phyloP scores from a whole-genome alignment of 2,113 vertebrate species.

The Todiramphus saurophagus region DNA sequence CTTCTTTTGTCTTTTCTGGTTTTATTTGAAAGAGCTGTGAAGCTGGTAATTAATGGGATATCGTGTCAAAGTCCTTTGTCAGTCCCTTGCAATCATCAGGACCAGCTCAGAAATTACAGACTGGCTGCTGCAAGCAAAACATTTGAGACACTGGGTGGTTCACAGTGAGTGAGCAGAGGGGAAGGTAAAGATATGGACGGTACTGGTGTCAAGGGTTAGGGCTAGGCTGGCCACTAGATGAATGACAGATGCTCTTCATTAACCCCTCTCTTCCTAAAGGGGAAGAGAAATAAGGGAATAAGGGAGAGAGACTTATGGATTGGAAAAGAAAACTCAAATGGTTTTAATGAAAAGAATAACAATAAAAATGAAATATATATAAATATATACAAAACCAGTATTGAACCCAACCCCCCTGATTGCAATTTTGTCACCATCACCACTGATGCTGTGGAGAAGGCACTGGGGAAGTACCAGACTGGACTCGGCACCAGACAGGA shows the following conservation, averaged over 20 bases:
- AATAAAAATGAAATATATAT: no score
- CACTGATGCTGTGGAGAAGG: no score
- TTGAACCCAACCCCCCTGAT: neutral
- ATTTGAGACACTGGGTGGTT: neutral
- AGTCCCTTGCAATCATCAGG: neutral
- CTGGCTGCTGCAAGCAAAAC: neutral
- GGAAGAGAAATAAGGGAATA: neutral
- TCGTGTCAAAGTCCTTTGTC: neutral
- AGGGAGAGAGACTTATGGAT: neutral
- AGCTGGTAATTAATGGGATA: neutral
- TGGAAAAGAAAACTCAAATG: neutral
- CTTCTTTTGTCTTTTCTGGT: neutral
- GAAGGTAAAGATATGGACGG: neutral
- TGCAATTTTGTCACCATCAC: neutral
- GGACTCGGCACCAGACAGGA: no score
- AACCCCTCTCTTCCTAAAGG: neutral
- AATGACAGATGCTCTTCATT: neutral
- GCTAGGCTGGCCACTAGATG: neutral
- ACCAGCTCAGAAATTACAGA: neutral
- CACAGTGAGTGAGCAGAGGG: neutral
- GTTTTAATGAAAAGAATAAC: neutral
- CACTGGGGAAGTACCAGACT: no score
- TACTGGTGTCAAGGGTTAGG: neutral
- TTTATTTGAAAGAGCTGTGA: neutral
- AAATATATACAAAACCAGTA: neutral